A percentile compares a stretch with the other conserved stretches of the same genome.
phyloP scores from a whole-genome alignment of 2,888 invertebrate species.

The Acanthacorydalis orientalis region DNA sequence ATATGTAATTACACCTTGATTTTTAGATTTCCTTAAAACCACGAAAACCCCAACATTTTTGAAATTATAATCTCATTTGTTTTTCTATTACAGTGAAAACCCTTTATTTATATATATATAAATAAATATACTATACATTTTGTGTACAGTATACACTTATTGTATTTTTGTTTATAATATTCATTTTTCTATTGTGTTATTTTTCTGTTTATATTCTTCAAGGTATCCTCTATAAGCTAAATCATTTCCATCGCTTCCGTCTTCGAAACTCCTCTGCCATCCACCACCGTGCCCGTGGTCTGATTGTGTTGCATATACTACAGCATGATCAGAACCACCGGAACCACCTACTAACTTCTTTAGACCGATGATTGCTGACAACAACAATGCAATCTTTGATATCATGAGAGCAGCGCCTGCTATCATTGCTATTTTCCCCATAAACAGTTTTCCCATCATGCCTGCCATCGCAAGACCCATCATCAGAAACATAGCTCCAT shows the following conservation, averaged over 20 bases:
- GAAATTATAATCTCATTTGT: no score
- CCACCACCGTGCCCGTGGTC: conserved; percentile 21
- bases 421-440: conserved; percentile 48
- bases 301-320: conserved; percentile 34
- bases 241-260: conserved; percentile 6
- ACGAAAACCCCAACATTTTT: no score
- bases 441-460: conserved; percentile 45
- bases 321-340: conserved; percentile 32
- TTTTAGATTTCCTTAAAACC: no score
- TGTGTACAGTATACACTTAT: no score
- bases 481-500: conserved; percentile 36
- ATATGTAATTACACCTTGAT: no score
- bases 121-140: no score
- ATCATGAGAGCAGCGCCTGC: conserved; percentile 49
- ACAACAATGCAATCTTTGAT: conserved; percentile 44
- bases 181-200: no score
- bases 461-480: conserved; percentile 42
- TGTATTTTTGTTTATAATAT: no score
- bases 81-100: no score
- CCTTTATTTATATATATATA: no score
- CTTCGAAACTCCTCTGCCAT: conserved; percentile 24
- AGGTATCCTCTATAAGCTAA: conserved; percentile 15
- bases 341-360: conserved; percentile 38
- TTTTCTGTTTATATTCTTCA: conserved; percentile 1
- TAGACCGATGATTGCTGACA: conserved; percentile 42